These are phyloP conservation scores for Heterohyrax brucei DNA, from an alignment of 2,797 vertebrate species.

Conservation along the genomic window DNA sequence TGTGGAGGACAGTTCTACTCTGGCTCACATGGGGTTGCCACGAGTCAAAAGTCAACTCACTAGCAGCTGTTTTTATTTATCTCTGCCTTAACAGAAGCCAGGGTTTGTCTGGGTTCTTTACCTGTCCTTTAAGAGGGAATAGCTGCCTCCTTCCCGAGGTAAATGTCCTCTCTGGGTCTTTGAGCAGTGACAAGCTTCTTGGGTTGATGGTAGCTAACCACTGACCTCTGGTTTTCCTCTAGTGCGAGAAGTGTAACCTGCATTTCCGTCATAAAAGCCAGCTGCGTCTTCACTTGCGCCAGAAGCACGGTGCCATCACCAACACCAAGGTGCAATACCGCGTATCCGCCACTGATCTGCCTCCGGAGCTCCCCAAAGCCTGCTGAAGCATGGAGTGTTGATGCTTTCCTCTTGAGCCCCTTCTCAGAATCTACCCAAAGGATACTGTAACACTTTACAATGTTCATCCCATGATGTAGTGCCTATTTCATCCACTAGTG, in stretches of 20 bases:
- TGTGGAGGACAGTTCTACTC: background rate
- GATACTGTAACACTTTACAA: conserved; percentile 90
- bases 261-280: conserved; percentile 99
- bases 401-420: conserved; percentile 79
- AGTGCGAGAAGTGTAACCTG: conserved; percentile 99
- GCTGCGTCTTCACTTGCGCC: conserved; percentile 97
- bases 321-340: conserved; percentile 99
- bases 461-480: conserved; percentile 90
- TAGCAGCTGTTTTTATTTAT: too few species aligned
- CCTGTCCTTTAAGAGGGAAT: background rate
- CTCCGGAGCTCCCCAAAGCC: conserved; percentile 95
- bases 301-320: conserved; percentile 99
- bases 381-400: conserved; percentile 92
- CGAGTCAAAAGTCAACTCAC: background rate
- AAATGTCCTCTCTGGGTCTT: background rate
- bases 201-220: background rate
- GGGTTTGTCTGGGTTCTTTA: background rate
- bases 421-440: conserved; percentile 89
- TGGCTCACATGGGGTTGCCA: background rate
- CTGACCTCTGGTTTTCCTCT: conserved; percentile 58
- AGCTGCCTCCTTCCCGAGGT: background rate
- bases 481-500: conserved; percentile 92
- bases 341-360: conserved; percentile 93
- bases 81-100: background rate
- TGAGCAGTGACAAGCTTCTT: background rate